Conservation (phyloP, 1,140 invertebrate species). For the Pseudobourletiella spinata region DNA sequence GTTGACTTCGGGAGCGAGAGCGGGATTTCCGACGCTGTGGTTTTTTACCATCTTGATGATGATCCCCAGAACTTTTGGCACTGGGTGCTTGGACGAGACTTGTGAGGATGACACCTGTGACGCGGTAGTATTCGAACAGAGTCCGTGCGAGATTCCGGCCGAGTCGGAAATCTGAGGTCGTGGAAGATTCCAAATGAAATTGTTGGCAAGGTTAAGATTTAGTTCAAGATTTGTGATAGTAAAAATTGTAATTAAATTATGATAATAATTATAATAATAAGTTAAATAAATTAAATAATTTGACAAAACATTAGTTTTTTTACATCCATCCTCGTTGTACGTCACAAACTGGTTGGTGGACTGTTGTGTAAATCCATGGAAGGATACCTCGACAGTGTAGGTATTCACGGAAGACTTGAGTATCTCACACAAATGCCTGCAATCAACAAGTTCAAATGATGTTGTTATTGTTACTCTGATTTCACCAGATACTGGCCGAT, state of each 20-base stretch:
- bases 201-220: background rate
- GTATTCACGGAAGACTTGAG: constrained; percentile 68
- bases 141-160: constrained; percentile 66
- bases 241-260: too few relatives aligned
- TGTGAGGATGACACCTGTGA: constrained; percentile 57
- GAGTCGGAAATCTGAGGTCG: constrained; percentile 50
- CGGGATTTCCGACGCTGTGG: constrained; percentile 11
- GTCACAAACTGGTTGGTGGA: constrained; percentile 57
- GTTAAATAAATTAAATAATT: too few relatives aligned
- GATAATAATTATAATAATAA: too few relatives aligned
- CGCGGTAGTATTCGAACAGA: constrained; percentile 69
- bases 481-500: too few relatives aligned
- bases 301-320: too few relatives aligned
- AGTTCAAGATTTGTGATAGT: background rate
- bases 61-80: too few relatives aligned
- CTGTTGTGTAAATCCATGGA: constrained; percentile 66
- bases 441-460: constrained; percentile 3
- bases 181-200: background rate
- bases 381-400: constrained; percentile 76
- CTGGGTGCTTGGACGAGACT: too few relatives aligned
- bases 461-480: background rate
- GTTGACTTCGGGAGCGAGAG: constrained; percentile 7
- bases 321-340: constrained; percentile 86
- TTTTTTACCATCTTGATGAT: constrained; percentile 12
- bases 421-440: constrained; percentile 49